Conservation (phyloP, 1,140 invertebrate species). For the Temnothorax longispinosus region DNA sequence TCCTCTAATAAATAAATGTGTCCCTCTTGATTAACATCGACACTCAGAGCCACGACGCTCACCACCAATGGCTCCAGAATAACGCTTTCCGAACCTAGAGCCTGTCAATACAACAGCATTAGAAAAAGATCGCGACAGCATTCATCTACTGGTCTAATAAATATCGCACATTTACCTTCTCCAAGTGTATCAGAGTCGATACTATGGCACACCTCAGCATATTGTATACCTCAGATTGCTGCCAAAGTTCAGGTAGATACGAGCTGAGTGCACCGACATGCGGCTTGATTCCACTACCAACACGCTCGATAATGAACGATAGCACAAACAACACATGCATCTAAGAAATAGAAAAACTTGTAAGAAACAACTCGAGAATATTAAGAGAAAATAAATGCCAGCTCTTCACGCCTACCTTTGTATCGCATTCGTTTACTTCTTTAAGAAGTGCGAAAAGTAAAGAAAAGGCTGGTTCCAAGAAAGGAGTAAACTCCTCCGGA, state of each 20-base stretch:
- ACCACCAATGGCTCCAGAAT: constrained; percentile 90
- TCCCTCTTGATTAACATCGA: constrained; percentile 91
- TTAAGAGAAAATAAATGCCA: constrained; percentile 31
- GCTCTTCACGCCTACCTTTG: constrained; percentile 89
- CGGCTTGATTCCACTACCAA: constrained; percentile 91
- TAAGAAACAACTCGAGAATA: constrained; percentile 43
- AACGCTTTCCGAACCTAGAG: constrained; percentile 87
- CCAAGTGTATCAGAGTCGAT: constrained; percentile 93
- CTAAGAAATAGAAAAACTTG: constrained; percentile 82
- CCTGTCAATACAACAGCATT: constrained; percentile 82
- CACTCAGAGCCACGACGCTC: constrained; percentile 92
- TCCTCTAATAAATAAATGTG: constrained; percentile 97
- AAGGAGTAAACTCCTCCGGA: constrained; percentile 93
- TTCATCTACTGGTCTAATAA: background rate
- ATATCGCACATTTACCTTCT: constrained; percentile 87
- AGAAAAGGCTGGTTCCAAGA: constrained; percentile 91
- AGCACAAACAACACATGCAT: constrained; percentile 96
- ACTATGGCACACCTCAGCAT: constrained; percentile 97
- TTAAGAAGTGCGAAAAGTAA: constrained; percentile 94
- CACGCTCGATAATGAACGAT: constrained; percentile 95
- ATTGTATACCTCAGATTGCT: constrained; percentile 94
- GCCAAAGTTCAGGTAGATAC: constrained; percentile 95
- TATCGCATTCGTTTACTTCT: constrained; percentile 96
- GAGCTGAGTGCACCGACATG: constrained; percentile 90
- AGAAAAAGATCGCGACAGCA: background rate